phyloP scores from a whole-genome alignment of 2,113 vertebrate species.

The Edolisoma coerulescens region DNA sequence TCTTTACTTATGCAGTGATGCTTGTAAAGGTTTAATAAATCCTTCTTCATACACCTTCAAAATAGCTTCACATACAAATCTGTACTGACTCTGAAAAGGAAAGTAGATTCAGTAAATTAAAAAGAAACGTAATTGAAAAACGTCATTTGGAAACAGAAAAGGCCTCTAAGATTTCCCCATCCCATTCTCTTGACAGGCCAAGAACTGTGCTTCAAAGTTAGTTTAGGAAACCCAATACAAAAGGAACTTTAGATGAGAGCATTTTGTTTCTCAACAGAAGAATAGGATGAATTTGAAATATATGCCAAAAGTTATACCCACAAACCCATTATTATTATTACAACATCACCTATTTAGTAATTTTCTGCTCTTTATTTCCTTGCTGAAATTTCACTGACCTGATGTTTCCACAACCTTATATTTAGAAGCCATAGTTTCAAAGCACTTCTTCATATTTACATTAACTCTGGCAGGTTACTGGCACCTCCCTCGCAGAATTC shows the following conservation, averaged over 20 bases:
- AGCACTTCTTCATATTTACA: neutral
- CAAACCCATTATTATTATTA: neutral
- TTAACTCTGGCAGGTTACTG: neutral
- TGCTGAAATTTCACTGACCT: neutral
- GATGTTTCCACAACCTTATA: neutral
- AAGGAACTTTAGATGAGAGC: neutral
- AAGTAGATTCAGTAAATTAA: conserved; percentile 18
- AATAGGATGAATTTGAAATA: neutral
- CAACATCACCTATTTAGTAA: neutral
- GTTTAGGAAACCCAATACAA: neutral
- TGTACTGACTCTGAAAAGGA: conserved; percentile 91
- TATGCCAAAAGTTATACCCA: neutral
- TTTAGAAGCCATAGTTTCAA: neutral
- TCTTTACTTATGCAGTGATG: conserved; percentile 80
- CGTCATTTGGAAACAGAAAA: neutral
- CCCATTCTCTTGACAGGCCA: neutral
- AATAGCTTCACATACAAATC: conserved; percentile 98
- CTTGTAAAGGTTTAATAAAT: conserved; percentile 83
- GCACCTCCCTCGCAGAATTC: neutral
- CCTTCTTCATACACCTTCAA: conserved; percentile 95
- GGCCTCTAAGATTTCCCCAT: neutral
- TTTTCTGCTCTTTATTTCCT: neutral
- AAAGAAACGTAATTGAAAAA: neutral
- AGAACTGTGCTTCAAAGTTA: neutral
- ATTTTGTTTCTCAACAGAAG: neutral